A percentile compares a stretch with the other conserved stretches of the same genome.
Conservation (phyloP, 2,113 vertebrate species). For the Notothenia coriiceps region DNA sequence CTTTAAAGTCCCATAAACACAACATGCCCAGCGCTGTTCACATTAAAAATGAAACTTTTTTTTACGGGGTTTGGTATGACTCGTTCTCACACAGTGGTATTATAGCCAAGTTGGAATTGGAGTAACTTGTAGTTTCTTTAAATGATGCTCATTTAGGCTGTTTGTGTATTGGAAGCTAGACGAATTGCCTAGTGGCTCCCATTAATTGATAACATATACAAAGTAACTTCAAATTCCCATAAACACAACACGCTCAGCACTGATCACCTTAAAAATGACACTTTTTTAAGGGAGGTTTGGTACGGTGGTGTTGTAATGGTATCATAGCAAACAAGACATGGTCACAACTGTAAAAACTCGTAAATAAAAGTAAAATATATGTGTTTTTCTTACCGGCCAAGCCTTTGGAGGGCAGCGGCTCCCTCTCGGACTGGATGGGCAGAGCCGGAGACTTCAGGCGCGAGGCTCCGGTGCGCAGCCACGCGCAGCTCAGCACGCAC, state of each 20-base stretch:
- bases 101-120: not conserved
- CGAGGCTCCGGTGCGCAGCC: slow-evolving; percentile 69
- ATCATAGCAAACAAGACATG: not conserved
- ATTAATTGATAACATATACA: accelerated
- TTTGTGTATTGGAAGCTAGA: not conserved
- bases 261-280: not conserved
- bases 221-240: accelerated
- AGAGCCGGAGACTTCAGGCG: slow-evolving; percentile 84
- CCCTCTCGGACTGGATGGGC: slow-evolving; percentile 90
- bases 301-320: not conserved
- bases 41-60: too few species aligned
- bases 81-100: too few species aligned
- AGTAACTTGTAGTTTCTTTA: too few species aligned
- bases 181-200: not conserved
- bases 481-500: slow-evolving; percentile 78
- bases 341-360: not conserved
- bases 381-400: slow-evolving; percentile 83
- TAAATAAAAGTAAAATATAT: too few species aligned
- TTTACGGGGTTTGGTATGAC: too few species aligned
- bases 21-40: too few species aligned
- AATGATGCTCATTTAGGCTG: too few species aligned
- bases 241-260: not conserved
- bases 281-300: not conserved
- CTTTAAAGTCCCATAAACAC: too few species aligned
- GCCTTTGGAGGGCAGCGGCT: slow-evolving; percentile 87